Percentiles rank a stretch among this genome's conserved stretches.
phyloP scores from a whole-genome alignment of 2,888 invertebrate genomes.

The Vesta saturnalis region DNA sequence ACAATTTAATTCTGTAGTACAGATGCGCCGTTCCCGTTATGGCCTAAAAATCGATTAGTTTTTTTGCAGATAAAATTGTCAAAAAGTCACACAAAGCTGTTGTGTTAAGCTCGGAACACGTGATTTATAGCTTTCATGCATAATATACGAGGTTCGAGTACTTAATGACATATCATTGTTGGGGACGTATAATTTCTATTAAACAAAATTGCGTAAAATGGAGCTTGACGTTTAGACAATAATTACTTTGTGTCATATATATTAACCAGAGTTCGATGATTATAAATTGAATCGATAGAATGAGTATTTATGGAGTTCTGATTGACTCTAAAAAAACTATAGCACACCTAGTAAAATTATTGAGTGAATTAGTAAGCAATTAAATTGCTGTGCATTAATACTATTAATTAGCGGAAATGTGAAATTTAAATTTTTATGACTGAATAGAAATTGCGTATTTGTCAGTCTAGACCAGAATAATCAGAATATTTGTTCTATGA shows the following conservation, averaged over 20 bases:
- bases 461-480: too few relatives aligned
- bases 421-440: too few relatives aligned
- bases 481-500: too few relatives aligned
- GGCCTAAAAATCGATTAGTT: neutral
- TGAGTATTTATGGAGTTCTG: too few relatives aligned
- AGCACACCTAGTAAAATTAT: too few relatives aligned
- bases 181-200: slow-evolving; percentile 1
- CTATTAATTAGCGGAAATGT: too few relatives aligned
- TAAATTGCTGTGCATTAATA: too few relatives aligned
- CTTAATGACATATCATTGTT: slow-evolving; percentile 1
- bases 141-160: neutral
- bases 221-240: neutral
- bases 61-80: neutral
- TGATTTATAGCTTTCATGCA: slow-evolving; percentile 1
- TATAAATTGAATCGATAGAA: too few relatives aligned
- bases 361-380: too few relatives aligned
- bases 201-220: neutral
- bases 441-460: too few relatives aligned
- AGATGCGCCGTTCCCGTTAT: neutral
- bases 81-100: neutral
- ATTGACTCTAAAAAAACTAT: too few relatives aligned
- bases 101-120: neutral
- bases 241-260: too few relatives aligned
- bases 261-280: neutral
- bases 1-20: neutral